A percentile compares a stretch with the other conserved stretches of the same genome.
Evolutionary conservation across 1,140 invertebrate genomes (phyloP).

Genomic region (Oryctes rhinoceros): DNA sequence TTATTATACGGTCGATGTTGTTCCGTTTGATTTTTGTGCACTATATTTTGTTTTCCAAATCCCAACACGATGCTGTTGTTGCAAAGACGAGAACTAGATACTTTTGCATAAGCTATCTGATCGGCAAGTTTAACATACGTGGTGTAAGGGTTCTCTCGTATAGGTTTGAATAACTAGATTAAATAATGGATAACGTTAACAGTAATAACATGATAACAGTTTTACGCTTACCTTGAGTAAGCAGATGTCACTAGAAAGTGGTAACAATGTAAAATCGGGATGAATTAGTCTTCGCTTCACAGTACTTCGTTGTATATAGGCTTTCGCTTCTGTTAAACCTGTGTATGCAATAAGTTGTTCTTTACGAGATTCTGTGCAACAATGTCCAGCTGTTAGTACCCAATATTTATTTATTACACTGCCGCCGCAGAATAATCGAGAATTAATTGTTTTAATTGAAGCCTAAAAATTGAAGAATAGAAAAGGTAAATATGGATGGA

Average conservation of each 20-base stretch:
- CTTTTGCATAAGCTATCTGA: not conserved
- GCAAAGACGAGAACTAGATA: not conserved
- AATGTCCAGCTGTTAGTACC: not conserved
- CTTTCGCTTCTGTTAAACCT: not conserved
- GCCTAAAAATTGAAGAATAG: not conserved
- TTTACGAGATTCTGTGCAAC: not conserved
- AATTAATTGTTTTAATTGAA: constrained; percentile 1
- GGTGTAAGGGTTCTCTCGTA: not conserved
- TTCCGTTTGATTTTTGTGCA: not conserved
- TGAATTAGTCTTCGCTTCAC: not conserved
- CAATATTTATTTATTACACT: constrained; percentile 14
- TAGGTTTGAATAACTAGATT: not conserved
- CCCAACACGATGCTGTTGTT: not conserved
- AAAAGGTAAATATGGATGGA: too few species aligned
- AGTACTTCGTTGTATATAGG: not conserved
- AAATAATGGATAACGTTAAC: not conserved
- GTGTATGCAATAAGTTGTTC: not conserved
- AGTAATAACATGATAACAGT: not conserved
- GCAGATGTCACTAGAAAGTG: not conserved
- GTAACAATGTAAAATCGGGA: not conserved
- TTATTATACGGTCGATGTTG: not conserved
- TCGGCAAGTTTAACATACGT: not conserved
- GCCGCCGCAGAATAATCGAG: not conserved
- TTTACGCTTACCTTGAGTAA: not conserved
- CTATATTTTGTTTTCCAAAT: not conserved